phyloP scores from a whole-genome alignment of 1,140 invertebrate species.

The Propsilocerus akamusi region DNA sequence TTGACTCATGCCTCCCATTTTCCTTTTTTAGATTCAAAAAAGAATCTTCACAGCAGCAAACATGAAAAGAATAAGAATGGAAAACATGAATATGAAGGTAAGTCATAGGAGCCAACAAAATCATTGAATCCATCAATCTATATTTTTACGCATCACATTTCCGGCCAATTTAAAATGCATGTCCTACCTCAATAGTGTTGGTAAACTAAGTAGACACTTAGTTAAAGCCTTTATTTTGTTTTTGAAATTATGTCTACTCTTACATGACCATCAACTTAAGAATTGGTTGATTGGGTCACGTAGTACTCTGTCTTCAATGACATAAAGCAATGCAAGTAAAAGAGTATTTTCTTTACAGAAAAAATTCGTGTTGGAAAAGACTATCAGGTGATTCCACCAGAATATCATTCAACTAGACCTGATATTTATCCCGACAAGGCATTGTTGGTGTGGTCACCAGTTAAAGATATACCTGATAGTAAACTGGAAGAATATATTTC shows the following conservation, averaged over 20 bases:
- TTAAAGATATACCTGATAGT: slow-evolving; percentile 62
- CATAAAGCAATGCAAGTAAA: slow-evolving; percentile 37
- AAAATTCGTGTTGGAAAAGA: slow-evolving; percentile 88
- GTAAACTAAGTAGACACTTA: slow-evolving; percentile 18
- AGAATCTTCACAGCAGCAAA: too few species aligned
- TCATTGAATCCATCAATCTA: background rate
- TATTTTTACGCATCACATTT: background rate
- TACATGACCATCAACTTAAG: slow-evolving; percentile 20
- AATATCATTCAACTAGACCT: slow-evolving; percentile 38
- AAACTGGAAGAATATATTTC: slow-evolving; percentile 89
- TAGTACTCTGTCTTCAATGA: too few species aligned
- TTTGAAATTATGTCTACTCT: slow-evolving; percentile 9
- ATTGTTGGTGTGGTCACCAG: slow-evolving; percentile 88
- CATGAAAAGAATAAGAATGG: background rate
- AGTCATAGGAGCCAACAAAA: background rate
- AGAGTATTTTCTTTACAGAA: too few species aligned
- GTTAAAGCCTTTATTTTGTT: background rate
- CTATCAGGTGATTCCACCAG: slow-evolving; percentile 81
- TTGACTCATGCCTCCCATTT: background rate
- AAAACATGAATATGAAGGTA: background rate
- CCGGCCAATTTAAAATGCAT: slow-evolving; percentile 10
- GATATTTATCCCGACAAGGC: slow-evolving; percentile 59
- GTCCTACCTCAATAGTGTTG: slow-evolving; percentile 22
- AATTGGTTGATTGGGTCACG: too few species aligned
- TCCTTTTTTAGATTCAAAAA: background rate